Conservation (phyloP, 2,888 invertebrate genomes). For the Chrysina gloriosa region DNA sequence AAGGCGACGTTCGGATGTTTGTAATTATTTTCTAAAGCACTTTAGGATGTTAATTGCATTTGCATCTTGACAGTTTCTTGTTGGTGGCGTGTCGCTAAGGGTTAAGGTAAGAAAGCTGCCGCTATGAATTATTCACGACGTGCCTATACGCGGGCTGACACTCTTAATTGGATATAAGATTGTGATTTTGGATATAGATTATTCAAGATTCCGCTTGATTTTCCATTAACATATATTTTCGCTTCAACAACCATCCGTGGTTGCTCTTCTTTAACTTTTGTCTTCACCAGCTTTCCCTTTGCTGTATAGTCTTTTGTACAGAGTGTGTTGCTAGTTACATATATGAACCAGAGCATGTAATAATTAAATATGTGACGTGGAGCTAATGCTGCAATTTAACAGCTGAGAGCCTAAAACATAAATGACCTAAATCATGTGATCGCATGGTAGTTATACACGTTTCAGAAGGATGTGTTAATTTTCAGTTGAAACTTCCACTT, state of each 20-base stretch:
- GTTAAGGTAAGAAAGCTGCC: constrained; percentile 66
- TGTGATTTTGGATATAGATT: constrained; percentile 64
- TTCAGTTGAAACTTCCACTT: too few relatives aligned
- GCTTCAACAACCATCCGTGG: neutral
- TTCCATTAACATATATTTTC: constrained; percentile 47
- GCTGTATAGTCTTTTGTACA: neutral
- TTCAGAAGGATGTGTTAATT: too few relatives aligned
- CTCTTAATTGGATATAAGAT: constrained; percentile 65
- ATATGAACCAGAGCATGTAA: too few relatives aligned
- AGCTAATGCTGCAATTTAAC: too few relatives aligned
- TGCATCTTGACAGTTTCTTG: constrained; percentile 66
- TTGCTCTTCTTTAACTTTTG: too few relatives aligned
- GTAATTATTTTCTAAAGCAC: constrained; percentile 65
- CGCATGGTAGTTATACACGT: too few relatives aligned
- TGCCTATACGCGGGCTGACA: constrained; percentile 61
- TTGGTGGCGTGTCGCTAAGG: constrained; percentile 64
- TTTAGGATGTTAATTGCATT: constrained; percentile 64
- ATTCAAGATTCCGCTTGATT: constrained; percentile 62
- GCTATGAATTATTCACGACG: constrained; percentile 64
- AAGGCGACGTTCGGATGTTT: constrained; percentile 56
- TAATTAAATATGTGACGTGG: too few relatives aligned
- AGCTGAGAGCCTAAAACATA: too few relatives aligned
- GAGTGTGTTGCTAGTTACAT: too few relatives aligned
- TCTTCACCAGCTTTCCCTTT: too few relatives aligned
- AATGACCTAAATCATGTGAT: too few relatives aligned